These are phyloP conservation scores for Plecturocebus donacophilus DNA, from an alignment of 2,113 vertebrate species.

Conservation along the genomic window DNA sequence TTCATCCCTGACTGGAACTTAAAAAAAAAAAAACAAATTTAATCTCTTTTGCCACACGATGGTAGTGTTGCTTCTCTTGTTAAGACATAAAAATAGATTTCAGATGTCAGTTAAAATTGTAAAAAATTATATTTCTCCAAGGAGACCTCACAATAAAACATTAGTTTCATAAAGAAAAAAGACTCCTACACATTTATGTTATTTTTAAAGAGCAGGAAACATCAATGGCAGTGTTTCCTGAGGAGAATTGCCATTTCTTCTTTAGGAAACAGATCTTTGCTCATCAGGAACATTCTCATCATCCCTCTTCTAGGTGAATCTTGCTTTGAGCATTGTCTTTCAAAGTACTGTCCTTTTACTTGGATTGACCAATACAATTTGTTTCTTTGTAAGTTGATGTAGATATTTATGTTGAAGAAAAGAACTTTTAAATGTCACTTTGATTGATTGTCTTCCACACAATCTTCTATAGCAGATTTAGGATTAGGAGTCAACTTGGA, in stretches of 20 bases:
- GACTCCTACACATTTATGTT: constrained; percentile 42
- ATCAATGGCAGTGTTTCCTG: constrained; percentile 67
- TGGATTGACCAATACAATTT: background rate
- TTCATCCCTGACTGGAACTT: background rate
- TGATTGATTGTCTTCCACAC: background rate
- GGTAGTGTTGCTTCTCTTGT: constrained; percentile 82
- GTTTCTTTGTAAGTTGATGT: background rate
- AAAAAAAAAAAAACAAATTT: background rate
- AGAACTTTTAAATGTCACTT: constrained; percentile 20
- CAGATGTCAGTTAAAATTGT: background rate
- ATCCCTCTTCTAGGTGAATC: background rate
- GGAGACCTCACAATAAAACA: constrained; percentile 38
- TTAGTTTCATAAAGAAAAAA: constrained; percentile 59
- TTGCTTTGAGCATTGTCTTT: constrained; percentile 50
- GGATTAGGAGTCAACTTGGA: constrained; percentile 10
- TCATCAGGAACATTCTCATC: background rate
- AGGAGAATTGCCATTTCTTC: constrained; percentile 64
- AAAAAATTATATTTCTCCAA: constrained; percentile 53
- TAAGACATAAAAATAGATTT: constrained; percentile 16
- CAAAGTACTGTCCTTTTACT: background rate
- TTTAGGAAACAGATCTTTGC: background rate
- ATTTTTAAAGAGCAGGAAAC: constrained; percentile 73
- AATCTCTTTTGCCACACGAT: constrained; percentile 78
- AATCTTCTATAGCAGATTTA: constrained; percentile 7
- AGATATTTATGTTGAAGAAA: background rate